Evolutionary conservation across 2,113 vertebrate species (phyloP).

Genomic region (Herpetotheres cachinnans): DNA sequence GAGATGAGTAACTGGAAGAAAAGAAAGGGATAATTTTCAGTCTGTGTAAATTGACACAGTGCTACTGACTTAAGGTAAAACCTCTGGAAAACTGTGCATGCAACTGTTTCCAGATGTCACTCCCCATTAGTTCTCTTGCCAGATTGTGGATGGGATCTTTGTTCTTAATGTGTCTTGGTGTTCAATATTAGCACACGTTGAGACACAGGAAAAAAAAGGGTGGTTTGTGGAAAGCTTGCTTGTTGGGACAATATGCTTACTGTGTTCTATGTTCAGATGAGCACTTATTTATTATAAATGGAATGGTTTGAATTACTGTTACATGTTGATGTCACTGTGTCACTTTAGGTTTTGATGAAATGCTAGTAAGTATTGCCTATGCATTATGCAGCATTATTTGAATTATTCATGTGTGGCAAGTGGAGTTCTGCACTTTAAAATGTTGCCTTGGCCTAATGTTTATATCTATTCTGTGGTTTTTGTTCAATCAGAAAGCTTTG

Average conservation of each 20-base stretch:
- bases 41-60: background rate
- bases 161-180: background rate
- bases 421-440: conserved; percentile 60
- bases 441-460: conserved; percentile 36
- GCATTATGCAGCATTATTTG: conserved; percentile 16
- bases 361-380: conserved; percentile 14
- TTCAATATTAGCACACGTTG: background rate
- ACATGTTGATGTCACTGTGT: conserved; percentile 40
- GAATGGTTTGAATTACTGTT: conserved; percentile 49
- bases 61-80: background rate
- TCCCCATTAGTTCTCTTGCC: background rate
- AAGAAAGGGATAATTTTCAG: background rate
- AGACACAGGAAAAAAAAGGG: background rate
- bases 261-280: background rate
- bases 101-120: background rate
- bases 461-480: background rate
- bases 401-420: conserved; percentile 27
- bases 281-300: conserved; percentile 46
- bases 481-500: conserved; percentile 8
- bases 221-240: background rate
- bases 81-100: background rate
- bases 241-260: background rate
- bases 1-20: background rate
- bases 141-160: background rate
- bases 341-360: conserved; percentile 34